Base-by-base conservation (phyloP, 2,888 invertebrate genomes). In the Sphinx pinastri region DNA sequence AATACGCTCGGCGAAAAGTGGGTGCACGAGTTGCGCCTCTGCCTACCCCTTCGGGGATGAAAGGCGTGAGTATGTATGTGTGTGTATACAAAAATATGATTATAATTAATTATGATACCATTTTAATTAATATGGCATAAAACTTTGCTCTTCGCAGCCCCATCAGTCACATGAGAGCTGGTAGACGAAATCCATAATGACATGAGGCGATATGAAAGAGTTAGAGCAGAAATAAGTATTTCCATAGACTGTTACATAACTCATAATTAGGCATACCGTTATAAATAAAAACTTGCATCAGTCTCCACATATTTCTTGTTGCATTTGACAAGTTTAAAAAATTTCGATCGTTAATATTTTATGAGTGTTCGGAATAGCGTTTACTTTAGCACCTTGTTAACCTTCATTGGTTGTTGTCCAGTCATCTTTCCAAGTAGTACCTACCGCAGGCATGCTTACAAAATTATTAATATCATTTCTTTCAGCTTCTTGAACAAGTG, bases 371-470 rank as follows among this genome's bases (percentile, higher is more conserved):
- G 77, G 83, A 85, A 89, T 87, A 88, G 84, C 85, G 85, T 88
- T 88, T 88, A 90, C 88, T 92, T 91, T 90, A 91, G 86, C 88
- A 89, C 87, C 91, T 89, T 84, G 92, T 90, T 92, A 87, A 82
- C 92, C 92, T 92, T 92, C 91, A 78, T 73, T 76, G 77, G 76
- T 81, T 82, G 81, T 81, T 79, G 84, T 82, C 79, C 79, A 83
- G 81, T 80, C 84, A 82, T 85, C 84, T 83, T 79, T 81, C 80
- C 77, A 77, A 73, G 75, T 72, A 70, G 72, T 80, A 90, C 90
- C 91, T 91, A 92, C 91, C 91, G 91, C 92, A 88, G 85, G 70
- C 81, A 78, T 77, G 76, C 77, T 81, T 77, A 74, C 72, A 47
- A 71, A 68, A 73, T 75, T 75, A 75, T 76, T 63, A 70, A 70